Evolutionary conservation across 2,113 vertebrate species (phyloP).

Genomic region (Bufo bufo): DNA sequence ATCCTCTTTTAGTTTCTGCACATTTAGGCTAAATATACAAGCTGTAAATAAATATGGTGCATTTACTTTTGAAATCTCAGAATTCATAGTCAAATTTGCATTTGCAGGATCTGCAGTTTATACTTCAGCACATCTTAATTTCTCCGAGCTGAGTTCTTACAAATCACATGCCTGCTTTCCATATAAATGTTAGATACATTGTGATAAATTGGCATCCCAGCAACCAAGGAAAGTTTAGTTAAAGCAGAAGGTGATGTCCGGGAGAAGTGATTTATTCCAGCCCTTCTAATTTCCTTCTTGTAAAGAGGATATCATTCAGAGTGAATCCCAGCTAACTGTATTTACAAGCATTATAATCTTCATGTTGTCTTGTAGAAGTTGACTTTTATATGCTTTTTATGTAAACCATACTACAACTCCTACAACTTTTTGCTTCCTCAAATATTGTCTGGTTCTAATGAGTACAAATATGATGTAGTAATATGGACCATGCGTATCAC

Average conservation of each 20-base stretch:
- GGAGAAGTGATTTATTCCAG: slow-evolving; percentile 1
- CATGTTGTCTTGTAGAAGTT: not conserved
- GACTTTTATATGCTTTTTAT: slow-evolving; percentile 16
- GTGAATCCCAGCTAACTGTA: slow-evolving; percentile 14
- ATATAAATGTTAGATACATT: slow-evolving; percentile 20
- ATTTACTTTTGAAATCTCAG: not conserved
- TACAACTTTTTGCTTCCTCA: not conserved
- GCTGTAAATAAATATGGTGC: not conserved
- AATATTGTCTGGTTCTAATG: not conserved
- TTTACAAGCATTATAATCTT: slow-evolving; percentile 1
- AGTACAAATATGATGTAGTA: too few species aligned
- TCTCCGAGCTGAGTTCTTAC: not conserved
- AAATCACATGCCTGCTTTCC: slow-evolving; percentile 25
- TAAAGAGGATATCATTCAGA: slow-evolving; percentile 23
- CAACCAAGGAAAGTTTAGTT: slow-evolving; percentile 15
- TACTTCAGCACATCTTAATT: slow-evolving; percentile 39
- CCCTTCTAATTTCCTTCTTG: not conserved
- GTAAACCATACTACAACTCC: not conserved
- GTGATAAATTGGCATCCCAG: slow-evolving; percentile 11
- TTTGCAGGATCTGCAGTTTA: slow-evolving; percentile 30
- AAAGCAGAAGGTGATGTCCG: slow-evolving; percentile 22
- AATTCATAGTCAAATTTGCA: slow-evolving; percentile 6
- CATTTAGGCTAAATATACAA: not conserved
- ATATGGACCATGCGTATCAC: too few species aligned
- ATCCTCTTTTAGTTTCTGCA: not conserved